Evolutionary conservation across 2,888 invertebrate genomes (phyloP).

Genomic region (Choreutis nemorana): DNA sequence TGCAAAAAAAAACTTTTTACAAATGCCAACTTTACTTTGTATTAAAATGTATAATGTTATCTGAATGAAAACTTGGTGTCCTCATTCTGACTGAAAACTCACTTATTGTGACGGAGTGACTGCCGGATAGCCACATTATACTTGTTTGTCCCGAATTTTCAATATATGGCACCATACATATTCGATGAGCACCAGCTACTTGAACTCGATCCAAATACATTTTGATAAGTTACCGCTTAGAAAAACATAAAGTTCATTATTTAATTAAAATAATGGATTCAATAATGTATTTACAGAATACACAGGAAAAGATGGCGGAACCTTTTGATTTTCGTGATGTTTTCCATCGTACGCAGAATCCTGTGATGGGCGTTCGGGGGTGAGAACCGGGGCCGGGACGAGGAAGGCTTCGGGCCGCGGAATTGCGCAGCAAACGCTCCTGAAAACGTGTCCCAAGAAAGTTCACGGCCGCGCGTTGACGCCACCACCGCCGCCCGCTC

Average conservation of each 20-base stretch:
- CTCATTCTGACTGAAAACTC: constrained; percentile 13
- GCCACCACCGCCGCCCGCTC: constrained; percentile 45
- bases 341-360: no score
- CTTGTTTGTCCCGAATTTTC: constrained; percentile 26
- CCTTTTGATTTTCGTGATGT: no score
- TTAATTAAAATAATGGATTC: no score
- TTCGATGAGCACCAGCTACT: constrained; percentile 26
- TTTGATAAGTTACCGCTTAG: constrained; percentile 19
- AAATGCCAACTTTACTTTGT: no score
- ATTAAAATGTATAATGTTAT: no score
- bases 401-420: constrained; percentile 44
- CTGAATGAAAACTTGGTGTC: constrained; percentile 10
- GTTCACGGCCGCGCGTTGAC: constrained; percentile 68
- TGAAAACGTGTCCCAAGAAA: constrained; percentile 66
- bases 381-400: constrained; percentile 32
- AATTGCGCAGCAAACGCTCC: constrained; percentile 60
- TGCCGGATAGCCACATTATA: constrained; percentile 16
- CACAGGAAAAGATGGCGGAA: no score
- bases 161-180: constrained; percentile 18
- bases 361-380: constrained; percentile 21
- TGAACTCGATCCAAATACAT: constrained; percentile 52
- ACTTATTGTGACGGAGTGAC: constrained; percentile 11
- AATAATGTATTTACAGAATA: constrained; percentile 7
- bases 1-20: no score
- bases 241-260: not conserved